Conservation (phyloP, 2,888 invertebrate genomes). For the Diplolepis rosae region DNA sequence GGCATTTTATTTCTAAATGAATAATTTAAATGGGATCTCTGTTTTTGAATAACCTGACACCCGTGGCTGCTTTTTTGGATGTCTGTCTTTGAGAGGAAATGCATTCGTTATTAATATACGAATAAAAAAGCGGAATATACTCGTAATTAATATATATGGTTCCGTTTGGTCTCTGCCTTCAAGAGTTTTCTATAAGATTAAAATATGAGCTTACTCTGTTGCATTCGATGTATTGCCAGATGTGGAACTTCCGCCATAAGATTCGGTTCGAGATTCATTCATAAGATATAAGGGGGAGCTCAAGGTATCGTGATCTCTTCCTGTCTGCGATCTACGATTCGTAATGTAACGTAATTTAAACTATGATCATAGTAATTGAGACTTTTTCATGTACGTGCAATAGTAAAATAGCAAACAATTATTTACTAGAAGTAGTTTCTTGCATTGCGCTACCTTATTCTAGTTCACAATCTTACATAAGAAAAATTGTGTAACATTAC, state of each 20-base stretch:
- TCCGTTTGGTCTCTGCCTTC: too few relatives aligned
- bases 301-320: slow-evolving; percentile 42
- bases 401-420: background rate
- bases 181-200: slow-evolving; percentile 16
- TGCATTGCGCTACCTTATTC: background rate
- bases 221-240: slow-evolving; percentile 40
- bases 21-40: too few relatives aligned
- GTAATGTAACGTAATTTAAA: background rate
- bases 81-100: too few relatives aligned
- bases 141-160: too few relatives aligned
- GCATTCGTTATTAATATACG: too few relatives aligned
- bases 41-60: too few relatives aligned
- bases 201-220: slow-evolving; percentile 43
- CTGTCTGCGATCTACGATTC: slow-evolving; percentile 38
- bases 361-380: slow-evolving; percentile 5
- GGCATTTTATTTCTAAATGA: too few relatives aligned
- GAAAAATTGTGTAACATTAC: background rate
- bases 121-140: too few relatives aligned
- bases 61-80: too few relatives aligned
- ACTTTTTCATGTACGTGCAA: background rate
- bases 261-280: slow-evolving; percentile 34
- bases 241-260: slow-evolving; percentile 39
- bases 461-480: background rate
- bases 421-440: background rate
- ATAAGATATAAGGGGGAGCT: slow-evolving; percentile 40